Evolutionary conservation across 2,797 vertebrate species (phyloP).

Genomic region (Pseudochirops cupreus): DNA sequence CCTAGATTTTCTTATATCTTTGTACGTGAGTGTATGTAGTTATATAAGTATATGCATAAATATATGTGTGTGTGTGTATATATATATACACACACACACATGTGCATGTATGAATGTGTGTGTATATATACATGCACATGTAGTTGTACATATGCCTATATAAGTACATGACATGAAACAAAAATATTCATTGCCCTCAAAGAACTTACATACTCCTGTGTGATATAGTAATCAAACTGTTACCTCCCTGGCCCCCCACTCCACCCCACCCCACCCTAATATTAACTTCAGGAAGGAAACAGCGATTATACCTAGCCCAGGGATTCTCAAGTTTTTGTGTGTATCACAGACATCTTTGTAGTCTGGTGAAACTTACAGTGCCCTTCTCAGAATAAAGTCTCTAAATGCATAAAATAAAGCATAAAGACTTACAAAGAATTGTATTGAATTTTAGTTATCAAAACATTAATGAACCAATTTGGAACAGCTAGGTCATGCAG

Average conservation of each 20-base stretch:
- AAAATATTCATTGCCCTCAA: not conserved
- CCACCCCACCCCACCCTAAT: not conserved
- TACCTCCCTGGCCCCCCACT: not conserved
- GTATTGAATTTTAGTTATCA: not conserved
- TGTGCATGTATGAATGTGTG: too few species aligned
- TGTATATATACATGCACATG: too few species aligned
- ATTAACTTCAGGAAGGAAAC: not conserved
- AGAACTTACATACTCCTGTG: not conserved
- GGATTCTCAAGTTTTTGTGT: not conserved
- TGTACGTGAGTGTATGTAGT: too few species aligned
- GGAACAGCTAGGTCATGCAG: not conserved
- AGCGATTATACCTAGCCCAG: not conserved
- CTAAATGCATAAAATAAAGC: not conserved
- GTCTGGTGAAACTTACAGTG: not conserved
- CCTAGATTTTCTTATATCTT: too few species aligned
- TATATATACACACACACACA: too few species aligned
- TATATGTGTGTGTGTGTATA: too few species aligned
- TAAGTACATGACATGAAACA: not conserved
- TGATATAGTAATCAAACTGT: not conserved
- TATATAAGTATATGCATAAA: too few species aligned
- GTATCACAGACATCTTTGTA: not conserved
- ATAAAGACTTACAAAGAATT: not conserved
- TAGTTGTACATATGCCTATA: too few species aligned
- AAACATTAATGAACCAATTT: not conserved
- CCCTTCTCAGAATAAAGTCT: not conserved